Conservation (phyloP, 2,888 invertebrate genomes). For the Flexamia atlantica region DNA sequence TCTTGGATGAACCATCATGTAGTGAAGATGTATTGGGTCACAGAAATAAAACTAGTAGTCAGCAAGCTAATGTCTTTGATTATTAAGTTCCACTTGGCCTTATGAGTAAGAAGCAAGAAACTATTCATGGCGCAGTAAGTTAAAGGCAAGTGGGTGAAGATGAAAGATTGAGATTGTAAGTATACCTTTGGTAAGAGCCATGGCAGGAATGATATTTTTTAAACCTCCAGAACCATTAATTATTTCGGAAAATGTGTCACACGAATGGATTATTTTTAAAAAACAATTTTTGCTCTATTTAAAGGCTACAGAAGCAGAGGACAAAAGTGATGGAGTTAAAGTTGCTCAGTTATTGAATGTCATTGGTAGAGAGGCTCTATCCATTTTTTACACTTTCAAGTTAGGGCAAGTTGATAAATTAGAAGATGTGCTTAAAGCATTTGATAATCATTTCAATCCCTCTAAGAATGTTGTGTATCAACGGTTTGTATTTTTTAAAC, state of each 20-base stretch:
- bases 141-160: too few relatives aligned
- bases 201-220: background rate
- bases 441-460: conserved; percentile 18
- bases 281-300: conserved; percentile 19
- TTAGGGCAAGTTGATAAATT: conserved; percentile 5
- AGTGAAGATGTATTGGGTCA: too few relatives aligned
- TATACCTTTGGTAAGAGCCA: background rate
- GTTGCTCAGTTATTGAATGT: conserved; percentile 55
- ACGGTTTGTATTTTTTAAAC: conserved; percentile 44
- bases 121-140: too few relatives aligned
- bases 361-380: conserved; percentile 40
- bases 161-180: too few relatives aligned
- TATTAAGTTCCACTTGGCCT: too few relatives aligned
- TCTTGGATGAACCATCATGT: too few relatives aligned
- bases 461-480: conserved; percentile 52
- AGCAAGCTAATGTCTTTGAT: too few relatives aligned
- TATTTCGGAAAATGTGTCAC: background rate
- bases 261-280: conserved; percentile 46
- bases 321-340: conserved; percentile 36
- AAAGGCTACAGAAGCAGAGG: conserved; percentile 6
- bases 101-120: too few relatives aligned
- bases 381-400: conserved; percentile 48
- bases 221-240: background rate
- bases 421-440: conserved; percentile 20
- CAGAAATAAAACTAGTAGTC: too few relatives aligned